A percentile compares a stretch with the other conserved stretches of the same genome.
phyloP scores from a whole-genome alignment of 2,797 vertebrate species.

The Glossophaga mutica region DNA sequence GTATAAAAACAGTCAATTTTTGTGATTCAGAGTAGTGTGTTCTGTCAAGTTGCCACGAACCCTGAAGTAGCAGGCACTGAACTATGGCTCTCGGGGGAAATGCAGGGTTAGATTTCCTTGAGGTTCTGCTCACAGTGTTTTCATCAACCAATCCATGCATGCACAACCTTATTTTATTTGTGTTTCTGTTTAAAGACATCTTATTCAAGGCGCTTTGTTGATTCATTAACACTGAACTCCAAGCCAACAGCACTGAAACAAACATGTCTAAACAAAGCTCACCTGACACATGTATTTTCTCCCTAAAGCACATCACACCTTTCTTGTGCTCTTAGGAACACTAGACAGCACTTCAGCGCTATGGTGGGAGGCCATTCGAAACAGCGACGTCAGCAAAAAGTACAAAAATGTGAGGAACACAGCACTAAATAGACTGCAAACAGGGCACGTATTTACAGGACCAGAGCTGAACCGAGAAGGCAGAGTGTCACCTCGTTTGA shows the following conservation, averaged over 20 bases:
- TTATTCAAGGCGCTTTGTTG: background rate
- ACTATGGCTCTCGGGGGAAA: background rate
- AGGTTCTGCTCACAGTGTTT: background rate
- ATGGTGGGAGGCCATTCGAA: background rate
- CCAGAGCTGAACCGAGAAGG: background rate
- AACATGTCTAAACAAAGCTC: background rate
- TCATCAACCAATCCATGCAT: background rate
- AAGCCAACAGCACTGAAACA: background rate
- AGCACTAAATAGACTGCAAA: background rate
- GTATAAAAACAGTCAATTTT: background rate
- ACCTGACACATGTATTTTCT: background rate
- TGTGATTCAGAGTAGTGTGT: background rate
- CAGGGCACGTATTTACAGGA: background rate
- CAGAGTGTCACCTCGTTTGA: background rate
- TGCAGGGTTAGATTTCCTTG: background rate
- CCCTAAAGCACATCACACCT: background rate
- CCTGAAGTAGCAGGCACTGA: background rate
- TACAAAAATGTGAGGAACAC: background rate
- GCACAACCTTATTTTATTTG: background rate
- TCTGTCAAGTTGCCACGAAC: background rate
- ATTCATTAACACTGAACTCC: background rate
- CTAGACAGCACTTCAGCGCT: background rate
- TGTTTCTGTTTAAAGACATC: background rate
- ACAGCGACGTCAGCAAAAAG: background rate
- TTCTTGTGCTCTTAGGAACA: background rate